Conservation (phyloP, 2,113 vertebrate species). For the Solea solea region DNA sequence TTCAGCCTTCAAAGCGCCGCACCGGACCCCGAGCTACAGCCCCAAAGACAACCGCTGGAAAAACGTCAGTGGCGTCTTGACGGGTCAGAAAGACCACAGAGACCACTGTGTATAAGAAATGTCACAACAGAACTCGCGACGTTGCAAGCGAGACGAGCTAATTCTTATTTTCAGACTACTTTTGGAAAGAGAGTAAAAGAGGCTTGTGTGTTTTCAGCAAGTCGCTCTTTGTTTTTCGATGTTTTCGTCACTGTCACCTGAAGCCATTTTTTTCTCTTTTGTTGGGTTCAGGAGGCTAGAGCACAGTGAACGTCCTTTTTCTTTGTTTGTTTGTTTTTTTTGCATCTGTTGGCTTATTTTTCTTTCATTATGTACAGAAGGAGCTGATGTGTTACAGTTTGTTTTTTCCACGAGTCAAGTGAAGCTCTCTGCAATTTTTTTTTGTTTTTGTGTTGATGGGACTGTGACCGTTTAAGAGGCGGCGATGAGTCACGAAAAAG, state of each 20-base stretch:
- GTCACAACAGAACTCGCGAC: slow-evolving; percentile 46
- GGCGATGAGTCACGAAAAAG: slow-evolving; percentile 43
- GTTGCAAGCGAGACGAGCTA: slow-evolving; percentile 53
- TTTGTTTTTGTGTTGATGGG: slow-evolving; percentile 73
- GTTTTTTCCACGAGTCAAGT: slow-evolving; percentile 69
- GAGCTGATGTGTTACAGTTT: slow-evolving; percentile 60
- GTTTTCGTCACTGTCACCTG: slow-evolving; percentile 69
- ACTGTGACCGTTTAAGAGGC: slow-evolving; percentile 65
- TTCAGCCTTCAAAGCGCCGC: slow-evolving; percentile 85
- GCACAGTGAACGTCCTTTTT: slow-evolving; percentile 64
- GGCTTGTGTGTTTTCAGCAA: slow-evolving; percentile 67
- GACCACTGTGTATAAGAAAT: slow-evolving; percentile 80
- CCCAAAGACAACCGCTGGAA: slow-evolving; percentile 95
- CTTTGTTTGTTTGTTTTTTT: not conserved
- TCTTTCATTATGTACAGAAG: slow-evolving; percentile 85
- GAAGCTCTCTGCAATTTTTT: slow-evolving; percentile 71
- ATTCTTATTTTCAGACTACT: slow-evolving; percentile 60
- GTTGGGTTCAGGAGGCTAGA: slow-evolving; percentile 45
- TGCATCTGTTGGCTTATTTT: slow-evolving; percentile 72
- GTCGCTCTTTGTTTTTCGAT: slow-evolving; percentile 66
- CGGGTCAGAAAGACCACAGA: slow-evolving; percentile 81
- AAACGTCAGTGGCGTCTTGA: slow-evolving; percentile 81
- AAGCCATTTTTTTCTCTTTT: slow-evolving; percentile 28
- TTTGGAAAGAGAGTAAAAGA: slow-evolving; percentile 57
- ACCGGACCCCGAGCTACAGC: slow-evolving; percentile 84